Base-by-base conservation (phyloP, 1,140 invertebrate genomes). In the Uloborus diversus region DNA sequence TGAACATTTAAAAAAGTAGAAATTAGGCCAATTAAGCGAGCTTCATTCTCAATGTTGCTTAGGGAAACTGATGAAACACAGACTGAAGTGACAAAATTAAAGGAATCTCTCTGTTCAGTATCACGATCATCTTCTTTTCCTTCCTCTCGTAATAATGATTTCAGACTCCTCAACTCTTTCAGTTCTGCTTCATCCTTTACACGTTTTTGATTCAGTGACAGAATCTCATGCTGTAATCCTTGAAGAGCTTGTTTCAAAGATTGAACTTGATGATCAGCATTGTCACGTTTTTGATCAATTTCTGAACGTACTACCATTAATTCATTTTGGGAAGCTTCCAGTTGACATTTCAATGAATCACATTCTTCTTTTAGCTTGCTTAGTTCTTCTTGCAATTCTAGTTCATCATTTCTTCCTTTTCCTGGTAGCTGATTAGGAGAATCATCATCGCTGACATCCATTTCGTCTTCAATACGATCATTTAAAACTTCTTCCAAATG, bases 301-400 rank as follows among this genome's bases (percentile, higher is more conserved):
- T 89, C 93, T 87, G 80, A 91, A 83, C 84, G 92, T 81, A 88
- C 91, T 89, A 84, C 93, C 78, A 89, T 88, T 3, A 89, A 92
- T 88, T 97, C 96, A 88, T 97, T 97, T 85, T 96, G 96, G 83
- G 96, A 96, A 0, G 95, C 96, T 87, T 97, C 95, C 82, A 98
- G 85, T 88, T 98, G 95, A 87, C 95, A 96, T 56, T 93, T 91
- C 33, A 98, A 88, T 82, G 92, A 94, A 82, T 97, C 95, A 86
- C 96, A 97, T 85, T 96, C 95, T 81, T 95, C 94, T 90, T 95
- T 83, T 51, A 87, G 80, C 28, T 79, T 68, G 27, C 23, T 28
- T 25, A 33, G 53, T 51, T 61, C 35, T 23, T 47, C 35, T 30
- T 9, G 7, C 28, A 27, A 27, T 51, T 1, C 13, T 9, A 4